Evolutionary conservation across 2,888 invertebrate genomes (phyloP), one percentile per base, ranked within the genome.

Genomic region (Phortica magna): DNA sequence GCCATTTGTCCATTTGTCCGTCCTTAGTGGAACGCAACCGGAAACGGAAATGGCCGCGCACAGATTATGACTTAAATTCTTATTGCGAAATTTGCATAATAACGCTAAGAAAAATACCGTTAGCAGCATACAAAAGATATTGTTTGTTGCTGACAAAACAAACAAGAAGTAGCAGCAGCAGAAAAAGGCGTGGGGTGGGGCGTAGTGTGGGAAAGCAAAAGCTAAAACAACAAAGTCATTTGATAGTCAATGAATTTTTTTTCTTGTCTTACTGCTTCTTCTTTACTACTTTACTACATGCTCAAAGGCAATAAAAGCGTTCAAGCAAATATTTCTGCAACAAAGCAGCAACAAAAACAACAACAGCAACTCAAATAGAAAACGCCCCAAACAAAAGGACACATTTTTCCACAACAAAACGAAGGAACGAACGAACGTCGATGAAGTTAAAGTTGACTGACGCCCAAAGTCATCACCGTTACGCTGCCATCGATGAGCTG

Each of bases 101-200:
- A 48, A 48, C 48, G 9, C 14, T 48, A 12, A 48, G 48, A 48
- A 14, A 48, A 48, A 9, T 48, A 9, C 48, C 9, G 48, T 48
- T 48, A 12, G 14, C 3, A 48, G 48, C 48, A 9, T 48, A 12
- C 14, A 41, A 67, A 67, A 9, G 43, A 67, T 14, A 67, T 67
- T 42, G 67, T 67, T 67, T 57, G 55, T 67, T 57, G 55, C 72
- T 41, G 57, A 57, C 57, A 55, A 41, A 71, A 71, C 55, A 71
- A 71, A 31, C 1, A n/a, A 12, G 53, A 2, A 22, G 14, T 10
- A 55, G 9, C 10, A 71, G 22, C n/a, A n/a, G n/a, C n/a, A n/a
- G 17, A 48, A 48, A 55, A 19, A 70, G n/a, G n/a, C n/a, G 19
- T 17, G 41, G n/a, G n/a, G n/a, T n/a, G n/a, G n/a, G n/a, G n/a